phyloP scores from a whole-genome alignment of 2,113 vertebrate genomes.

The Anas platyrhynchos region DNA sequence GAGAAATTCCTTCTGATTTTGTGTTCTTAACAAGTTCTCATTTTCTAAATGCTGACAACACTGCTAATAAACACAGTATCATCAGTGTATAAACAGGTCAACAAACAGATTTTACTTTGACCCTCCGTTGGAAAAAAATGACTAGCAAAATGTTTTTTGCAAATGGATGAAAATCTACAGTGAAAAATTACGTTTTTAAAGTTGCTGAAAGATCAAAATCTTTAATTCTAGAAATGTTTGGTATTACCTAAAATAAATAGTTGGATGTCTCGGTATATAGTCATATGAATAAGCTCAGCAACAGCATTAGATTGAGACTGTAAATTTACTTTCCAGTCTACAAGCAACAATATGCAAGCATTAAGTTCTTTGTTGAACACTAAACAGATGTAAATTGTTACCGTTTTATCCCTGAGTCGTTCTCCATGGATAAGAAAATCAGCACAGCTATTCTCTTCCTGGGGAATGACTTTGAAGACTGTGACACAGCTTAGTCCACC shows the following conservation, averaged over 20 bases:
- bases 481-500: slow-evolving; percentile 97
- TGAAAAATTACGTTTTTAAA: neutral
- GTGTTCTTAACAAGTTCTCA: neutral
- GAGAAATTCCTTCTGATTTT: neutral
- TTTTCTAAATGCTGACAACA: neutral
- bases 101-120: neutral
- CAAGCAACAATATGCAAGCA: neutral
- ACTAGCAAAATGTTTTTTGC: neutral
- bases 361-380: neutral
- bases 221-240: neutral
- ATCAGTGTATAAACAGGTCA: neutral
- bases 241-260: neutral
- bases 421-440: slow-evolving; percentile 98
- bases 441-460: slow-evolving; percentile 88
- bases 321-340: neutral
- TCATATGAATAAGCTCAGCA: neutral
- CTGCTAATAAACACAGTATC: neutral
- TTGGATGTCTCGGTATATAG: neutral
- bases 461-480: slow-evolving; percentile 92
- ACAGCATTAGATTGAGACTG: neutral
- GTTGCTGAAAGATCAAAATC: neutral
- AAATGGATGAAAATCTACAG: neutral
- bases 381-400: slow-evolving; percentile 73
- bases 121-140: neutral
- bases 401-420: slow-evolving; percentile 98